Evolutionary conservation across 2,888 invertebrate species (phyloP).

Genomic region (Synergus japonicus): DNA sequence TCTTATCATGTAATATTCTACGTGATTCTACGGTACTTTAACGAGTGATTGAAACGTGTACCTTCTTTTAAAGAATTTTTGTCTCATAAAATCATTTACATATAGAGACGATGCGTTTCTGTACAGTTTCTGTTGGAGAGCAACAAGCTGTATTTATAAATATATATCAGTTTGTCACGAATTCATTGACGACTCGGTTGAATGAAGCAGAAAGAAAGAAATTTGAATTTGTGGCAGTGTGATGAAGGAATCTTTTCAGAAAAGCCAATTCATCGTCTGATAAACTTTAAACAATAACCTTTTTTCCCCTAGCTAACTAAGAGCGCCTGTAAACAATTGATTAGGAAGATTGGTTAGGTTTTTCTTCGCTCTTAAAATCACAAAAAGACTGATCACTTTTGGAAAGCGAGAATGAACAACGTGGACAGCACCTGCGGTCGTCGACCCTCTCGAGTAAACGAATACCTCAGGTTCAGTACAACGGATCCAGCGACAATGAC

Average conservation of each 20-base stretch:
- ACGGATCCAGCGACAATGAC: conserved; percentile 60
- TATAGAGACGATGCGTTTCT: no score
- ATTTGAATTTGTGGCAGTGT: background rate
- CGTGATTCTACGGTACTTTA: conserved; percentile 6
- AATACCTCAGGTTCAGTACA: conserved; percentile 66
- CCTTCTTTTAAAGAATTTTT: background rate
- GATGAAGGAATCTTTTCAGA: background rate
- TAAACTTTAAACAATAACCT: background rate
- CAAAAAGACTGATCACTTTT: conserved; percentile 37
- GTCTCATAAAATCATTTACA: background rate
- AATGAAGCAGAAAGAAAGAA: no score
- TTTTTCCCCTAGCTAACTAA: no score
- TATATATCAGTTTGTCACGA: no score
- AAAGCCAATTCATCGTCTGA: background rate
- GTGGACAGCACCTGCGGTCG: conserved; percentile 75
- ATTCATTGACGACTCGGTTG: no score
- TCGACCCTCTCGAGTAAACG: conserved; percentile 73
- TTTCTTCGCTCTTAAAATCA: background rate
- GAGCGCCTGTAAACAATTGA: background rate
- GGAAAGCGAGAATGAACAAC: conserved; percentile 50
- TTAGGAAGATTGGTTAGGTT: background rate
- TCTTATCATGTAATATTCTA: background rate
- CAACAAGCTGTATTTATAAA: no score
- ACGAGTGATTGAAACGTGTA: background rate
- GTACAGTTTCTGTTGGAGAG: background rate